These are phyloP conservation scores for Melanotus villosus DNA, from an alignment of 2,888 invertebrate genomes.

Conservation along the genomic window DNA sequence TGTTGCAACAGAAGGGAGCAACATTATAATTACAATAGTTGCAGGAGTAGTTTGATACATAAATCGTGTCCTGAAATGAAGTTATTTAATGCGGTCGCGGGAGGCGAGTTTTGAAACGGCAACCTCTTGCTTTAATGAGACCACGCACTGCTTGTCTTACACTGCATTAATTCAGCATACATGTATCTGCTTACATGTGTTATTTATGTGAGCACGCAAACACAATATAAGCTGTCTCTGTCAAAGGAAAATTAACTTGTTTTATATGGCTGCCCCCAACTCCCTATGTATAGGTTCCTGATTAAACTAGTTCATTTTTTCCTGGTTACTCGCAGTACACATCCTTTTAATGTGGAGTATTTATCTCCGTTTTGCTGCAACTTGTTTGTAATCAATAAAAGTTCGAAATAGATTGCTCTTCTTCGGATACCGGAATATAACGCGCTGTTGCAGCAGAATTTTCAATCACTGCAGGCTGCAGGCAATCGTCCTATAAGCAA, in stretches of 20 bases:
- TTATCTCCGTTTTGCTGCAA: conserved; percentile 23
- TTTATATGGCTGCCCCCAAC: conserved; percentile 33
- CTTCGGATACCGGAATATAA: conserved; percentile 2
- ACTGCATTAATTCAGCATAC: conserved; percentile 57
- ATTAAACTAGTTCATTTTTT: conserved; percentile 32
- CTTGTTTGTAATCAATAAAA: conserved; percentile 32
- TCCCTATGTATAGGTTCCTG: conserved; percentile 7
- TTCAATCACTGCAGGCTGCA: conserved; percentile 22
- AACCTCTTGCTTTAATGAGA: conserved; percentile 56
- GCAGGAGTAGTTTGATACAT: conserved; percentile 44
- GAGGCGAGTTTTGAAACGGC: conserved; percentile 51
- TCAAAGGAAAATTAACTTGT: conserved; percentile 53
- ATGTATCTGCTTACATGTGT: conserved; percentile 52
- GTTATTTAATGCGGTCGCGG: conserved; percentile 48
- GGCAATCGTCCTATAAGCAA: neutral
- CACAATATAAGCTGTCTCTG: conserved; percentile 51
- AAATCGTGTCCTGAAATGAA: conserved; percentile 50
- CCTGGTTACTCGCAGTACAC: neutral
- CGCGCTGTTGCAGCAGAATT: conserved; percentile 3
- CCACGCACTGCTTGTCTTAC: conserved; percentile 59
- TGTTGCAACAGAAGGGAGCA: conserved; percentile 5
- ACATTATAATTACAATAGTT: conserved; percentile 47
- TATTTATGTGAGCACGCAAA: conserved; percentile 54
- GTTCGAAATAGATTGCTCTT: conserved; percentile 26
- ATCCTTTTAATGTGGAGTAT: conserved; percentile 24